Evolutionary conservation across 2,113 vertebrate species (phyloP), one percentile per base, ranked within the genome.

Genomic region (Oncorhynchus nerka): DNA sequence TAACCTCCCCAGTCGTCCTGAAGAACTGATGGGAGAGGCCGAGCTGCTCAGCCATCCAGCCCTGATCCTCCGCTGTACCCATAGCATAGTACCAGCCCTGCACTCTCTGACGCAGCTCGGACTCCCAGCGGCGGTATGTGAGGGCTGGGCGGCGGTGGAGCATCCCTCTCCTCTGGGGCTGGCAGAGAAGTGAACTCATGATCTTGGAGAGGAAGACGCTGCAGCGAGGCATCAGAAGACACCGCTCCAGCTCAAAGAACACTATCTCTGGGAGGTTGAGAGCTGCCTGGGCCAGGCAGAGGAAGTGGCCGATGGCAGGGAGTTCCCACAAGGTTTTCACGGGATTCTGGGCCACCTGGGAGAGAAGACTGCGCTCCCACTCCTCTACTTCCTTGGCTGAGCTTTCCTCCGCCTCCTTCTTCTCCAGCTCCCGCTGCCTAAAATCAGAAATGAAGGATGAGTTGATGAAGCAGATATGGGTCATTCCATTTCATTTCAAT

Each of bases 231-330:
- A 99, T 97, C 64, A 99, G 89, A 86, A 99, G 94, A 88, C 97
- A 98, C 70, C 97, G 96, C 87, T 99, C 97, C 81, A 99, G 91
- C 86, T 99, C 98, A 74, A 96, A 99, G 92, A 97, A 99, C 45
- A 99, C 93, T 77, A 99, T 96, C 93, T 99, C 98, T 16, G 97
- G 98, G 77, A 99, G 95, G 88, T 97, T 97, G 75, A 99, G 94
- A 76, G 95, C 96, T 74, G 95, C 93, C 83, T 99, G 97, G 67
- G 98, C 97, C 87, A 99, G 95, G 89, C 97, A 99, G 81, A 99
- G 95, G 78, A 99, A 99, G 92, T 99, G 98, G 19, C 97, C 97
- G 68, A 99, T 96, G 74, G 98, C 96, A 82, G 98, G 97, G 74
- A 99, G 96, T 89, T 99, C 98, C 98, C 98, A 99, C 90, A 97